phyloP scores from a whole-genome alignment of 2,888 invertebrate genomes.

The Drosophila rellima region DNA sequence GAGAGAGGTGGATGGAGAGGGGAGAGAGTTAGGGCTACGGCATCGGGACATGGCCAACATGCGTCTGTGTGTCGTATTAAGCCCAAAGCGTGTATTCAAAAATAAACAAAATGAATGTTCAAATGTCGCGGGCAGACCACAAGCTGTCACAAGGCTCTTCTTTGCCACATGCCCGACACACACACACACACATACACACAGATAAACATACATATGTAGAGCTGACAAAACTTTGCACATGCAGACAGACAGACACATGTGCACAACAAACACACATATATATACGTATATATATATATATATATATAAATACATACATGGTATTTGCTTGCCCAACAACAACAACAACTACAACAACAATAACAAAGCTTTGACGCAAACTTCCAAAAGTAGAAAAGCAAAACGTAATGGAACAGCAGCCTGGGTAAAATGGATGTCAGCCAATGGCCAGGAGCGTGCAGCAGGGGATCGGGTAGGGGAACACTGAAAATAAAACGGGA shows the following conservation, averaged over 20 bases:
- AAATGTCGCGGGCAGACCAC: constrained; percentile 83
- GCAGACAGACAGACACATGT: constrained; percentile 27
- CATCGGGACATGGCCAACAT: constrained; percentile 21
- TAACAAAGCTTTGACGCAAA: constrained; percentile 65
- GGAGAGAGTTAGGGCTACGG: not conserved
- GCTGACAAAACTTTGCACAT: constrained; percentile 41
- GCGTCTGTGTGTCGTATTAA: constrained; percentile 61
- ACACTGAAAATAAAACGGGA: not conserved
- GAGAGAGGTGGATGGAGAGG: not conserved
- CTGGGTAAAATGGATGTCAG: constrained; percentile 18
- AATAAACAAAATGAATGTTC: constrained; percentile 81
- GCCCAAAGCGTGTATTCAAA: constrained; percentile 69
- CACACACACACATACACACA: constrained; percentile 11
- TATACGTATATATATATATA: constrained; percentile 10
- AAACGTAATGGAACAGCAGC: constrained; percentile 57
- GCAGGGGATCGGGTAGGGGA: not conserved
- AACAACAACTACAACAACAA: constrained; percentile 26
- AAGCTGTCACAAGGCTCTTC: constrained; percentile 78
- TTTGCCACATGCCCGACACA: constrained; percentile 46
- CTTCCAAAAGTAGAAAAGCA: constrained; percentile 68
- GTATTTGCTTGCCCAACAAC: constrained; percentile 54
- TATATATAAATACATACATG: constrained; percentile 18
- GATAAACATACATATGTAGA: constrained; percentile 7
- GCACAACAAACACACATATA: constrained; percentile 3
- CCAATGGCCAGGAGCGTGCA: constrained; percentile 1